These are phyloP conservation scores for Chaetops frenatus DNA, from an alignment of 2,113 vertebrate genomes.

Conservation along the genomic window DNA sequence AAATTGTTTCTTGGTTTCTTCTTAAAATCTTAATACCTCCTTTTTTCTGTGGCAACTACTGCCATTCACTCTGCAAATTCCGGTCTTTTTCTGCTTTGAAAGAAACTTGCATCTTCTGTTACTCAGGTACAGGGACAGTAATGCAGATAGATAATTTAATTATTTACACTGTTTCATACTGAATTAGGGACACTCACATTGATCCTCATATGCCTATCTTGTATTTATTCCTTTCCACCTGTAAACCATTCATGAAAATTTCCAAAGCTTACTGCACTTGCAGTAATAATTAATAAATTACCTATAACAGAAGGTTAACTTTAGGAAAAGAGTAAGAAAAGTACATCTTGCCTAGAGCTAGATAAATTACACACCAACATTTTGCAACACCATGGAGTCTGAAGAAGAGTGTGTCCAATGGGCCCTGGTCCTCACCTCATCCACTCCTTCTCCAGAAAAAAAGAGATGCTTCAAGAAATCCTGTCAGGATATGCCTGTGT, in stretches of 20 bases:
- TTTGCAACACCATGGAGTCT: neutral
- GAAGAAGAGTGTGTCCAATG: neutral
- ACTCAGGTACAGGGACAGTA: neutral
- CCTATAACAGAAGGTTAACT: neutral
- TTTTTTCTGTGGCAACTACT: neutral
- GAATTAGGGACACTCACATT: accelerated
- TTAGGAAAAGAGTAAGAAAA: neutral
- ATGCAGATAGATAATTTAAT: neutral
- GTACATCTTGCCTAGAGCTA: neutral
- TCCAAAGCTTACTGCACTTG: neutral
- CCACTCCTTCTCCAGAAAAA: neutral
- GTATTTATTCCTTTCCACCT: neutral
- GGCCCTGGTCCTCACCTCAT: neutral
- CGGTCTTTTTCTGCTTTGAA: neutral
- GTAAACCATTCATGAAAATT: neutral
- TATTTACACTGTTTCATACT: neutral
- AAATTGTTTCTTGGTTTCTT: neutral
- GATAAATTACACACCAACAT: neutral
- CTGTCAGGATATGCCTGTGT: neutral
- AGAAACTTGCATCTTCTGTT: neutral
- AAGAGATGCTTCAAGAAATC: neutral
- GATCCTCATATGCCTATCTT: neutral
- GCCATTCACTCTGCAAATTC: neutral
- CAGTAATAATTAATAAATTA: neutral
- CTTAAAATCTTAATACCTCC: neutral